phyloP scores from a whole-genome alignment of 2,797 vertebrate genomes.

The Heliangelus exortis region DNA sequence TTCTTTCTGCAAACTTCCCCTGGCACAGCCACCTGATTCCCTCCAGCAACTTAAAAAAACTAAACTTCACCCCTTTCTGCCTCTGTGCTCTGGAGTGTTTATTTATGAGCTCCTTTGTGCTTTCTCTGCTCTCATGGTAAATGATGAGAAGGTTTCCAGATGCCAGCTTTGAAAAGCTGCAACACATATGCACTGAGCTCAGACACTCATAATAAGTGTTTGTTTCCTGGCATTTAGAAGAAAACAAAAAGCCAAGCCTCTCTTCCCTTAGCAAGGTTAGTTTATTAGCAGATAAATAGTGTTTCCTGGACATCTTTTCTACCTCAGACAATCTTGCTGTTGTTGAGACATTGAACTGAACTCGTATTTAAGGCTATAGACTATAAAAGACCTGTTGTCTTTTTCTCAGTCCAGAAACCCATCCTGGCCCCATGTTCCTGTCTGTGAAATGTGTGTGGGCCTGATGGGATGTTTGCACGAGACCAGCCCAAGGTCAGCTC shows the following conservation, averaged over 20 bases:
- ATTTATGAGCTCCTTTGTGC: not conserved
- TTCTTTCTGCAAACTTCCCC: not conserved
- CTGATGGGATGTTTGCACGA: not conserved
- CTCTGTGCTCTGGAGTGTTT: not conserved
- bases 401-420: not conserved
- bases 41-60: not conserved
- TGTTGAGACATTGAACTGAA: not conserved
- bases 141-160: not conserved
- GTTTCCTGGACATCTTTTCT: not conserved
- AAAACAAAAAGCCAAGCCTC: not conserved
- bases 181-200: not conserved
- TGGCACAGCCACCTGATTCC: not conserved
- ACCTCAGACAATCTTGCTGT: not conserved
- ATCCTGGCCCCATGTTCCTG: not conserved
- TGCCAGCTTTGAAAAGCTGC: not conserved
- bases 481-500: not conserved
- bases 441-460: not conserved
- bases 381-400: not conserved
- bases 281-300: constrained; percentile 8
- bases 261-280: not conserved
- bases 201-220: not conserved
- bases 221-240: not conserved
- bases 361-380: not conserved
- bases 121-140: not conserved
- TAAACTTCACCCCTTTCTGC: not conserved